Conservation (phyloP, 2,113 vertebrate genomes). For the Rallus limicola region DNA sequence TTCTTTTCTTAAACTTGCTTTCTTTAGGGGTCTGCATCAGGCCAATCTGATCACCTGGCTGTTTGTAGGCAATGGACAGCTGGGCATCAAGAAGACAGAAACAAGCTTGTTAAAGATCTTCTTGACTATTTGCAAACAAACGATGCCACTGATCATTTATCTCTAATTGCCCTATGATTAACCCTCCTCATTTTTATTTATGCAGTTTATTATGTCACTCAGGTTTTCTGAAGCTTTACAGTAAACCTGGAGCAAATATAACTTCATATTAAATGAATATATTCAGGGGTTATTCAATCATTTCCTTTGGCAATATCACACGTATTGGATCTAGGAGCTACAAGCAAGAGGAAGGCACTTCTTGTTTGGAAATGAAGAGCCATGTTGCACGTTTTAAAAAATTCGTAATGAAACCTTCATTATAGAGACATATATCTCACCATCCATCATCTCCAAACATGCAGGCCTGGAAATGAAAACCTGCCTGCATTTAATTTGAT, state of each 20-base stretch:
- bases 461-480: conserved; percentile 58
- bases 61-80: not conserved
- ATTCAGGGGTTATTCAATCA: not conserved
- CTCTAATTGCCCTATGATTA: not conserved
- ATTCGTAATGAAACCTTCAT: conserved; percentile 60
- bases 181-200: not conserved
- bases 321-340: not conserved
- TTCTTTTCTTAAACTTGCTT: not conserved
- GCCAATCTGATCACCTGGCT: not conserved
- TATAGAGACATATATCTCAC: conserved; percentile 55
- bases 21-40: not conserved
- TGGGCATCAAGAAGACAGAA: not conserved
- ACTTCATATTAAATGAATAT: conserved; percentile 18
- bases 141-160: not conserved
- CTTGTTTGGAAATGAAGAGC: conserved; percentile 45
- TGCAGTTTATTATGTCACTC: not conserved
- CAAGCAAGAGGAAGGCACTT: conserved; percentile 2
- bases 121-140: not conserved
- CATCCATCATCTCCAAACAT: conserved; percentile 66
- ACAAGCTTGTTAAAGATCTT: not conserved
- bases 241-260: not conserved
- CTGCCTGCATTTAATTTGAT: conserved; percentile 55
- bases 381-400: conserved; percentile 31
- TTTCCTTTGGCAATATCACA: conserved; percentile 8
- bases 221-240: not conserved